Conservation (phyloP, 2,888 invertebrate genomes). For the Neocrepidodera transversa region DNA sequence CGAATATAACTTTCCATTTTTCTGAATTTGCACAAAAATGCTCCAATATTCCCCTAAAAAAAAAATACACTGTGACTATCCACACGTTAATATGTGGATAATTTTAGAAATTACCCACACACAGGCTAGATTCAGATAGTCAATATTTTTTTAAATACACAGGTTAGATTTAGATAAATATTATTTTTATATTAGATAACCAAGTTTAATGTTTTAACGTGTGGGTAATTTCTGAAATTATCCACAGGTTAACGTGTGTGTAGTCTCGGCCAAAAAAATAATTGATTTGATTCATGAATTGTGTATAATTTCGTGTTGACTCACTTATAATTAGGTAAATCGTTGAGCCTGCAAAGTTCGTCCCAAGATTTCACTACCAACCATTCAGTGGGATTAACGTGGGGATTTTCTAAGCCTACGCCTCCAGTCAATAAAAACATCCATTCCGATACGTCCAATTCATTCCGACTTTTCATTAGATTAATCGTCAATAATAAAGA, state of each 20-base stretch:
- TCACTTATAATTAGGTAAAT: constrained; percentile 55
- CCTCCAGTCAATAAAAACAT: constrained; percentile 90
- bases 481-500: constrained; percentile 79
- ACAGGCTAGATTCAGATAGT: no score
- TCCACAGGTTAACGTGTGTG: no score
- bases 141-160: no score
- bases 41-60: constrained; percentile 68
- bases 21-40: constrained; percentile 66
- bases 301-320: no score
- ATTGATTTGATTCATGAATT: no score
- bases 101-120: no score
- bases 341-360: constrained; percentile 73
- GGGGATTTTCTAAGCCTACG: constrained; percentile 77
- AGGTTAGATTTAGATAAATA: no score
- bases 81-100: no score
- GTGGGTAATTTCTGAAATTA: no score
- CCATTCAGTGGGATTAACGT: constrained; percentile 75
- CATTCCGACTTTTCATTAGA: constrained; percentile 67
- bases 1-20: constrained; percentile 78
- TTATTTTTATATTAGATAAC: no score
- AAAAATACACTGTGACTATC: constrained; percentile 50
- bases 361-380: constrained; percentile 77
- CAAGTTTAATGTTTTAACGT: no score
- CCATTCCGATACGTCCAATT: constrained; percentile 73
- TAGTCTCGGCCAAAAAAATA: no score